Base-by-base conservation (phyloP, 2,113 vertebrate genomes). In the Hassar affinis region DNA sequence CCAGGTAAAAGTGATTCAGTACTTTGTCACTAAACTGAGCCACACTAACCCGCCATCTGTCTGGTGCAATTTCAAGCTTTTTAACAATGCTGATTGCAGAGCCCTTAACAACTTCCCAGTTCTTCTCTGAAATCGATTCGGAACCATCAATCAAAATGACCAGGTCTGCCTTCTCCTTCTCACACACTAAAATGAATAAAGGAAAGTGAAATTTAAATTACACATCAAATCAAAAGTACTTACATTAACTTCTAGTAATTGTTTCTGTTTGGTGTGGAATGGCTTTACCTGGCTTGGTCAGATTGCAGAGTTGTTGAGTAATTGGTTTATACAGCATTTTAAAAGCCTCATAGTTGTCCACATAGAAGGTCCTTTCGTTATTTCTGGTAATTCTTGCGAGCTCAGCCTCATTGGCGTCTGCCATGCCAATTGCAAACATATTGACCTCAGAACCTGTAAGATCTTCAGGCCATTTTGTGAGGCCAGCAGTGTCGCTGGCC, bases 61-160 rank as follows among this genome's bases (percentile, higher is more conserved):
- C 86, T 49, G 90, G 1, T 45, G 88, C 82, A 77, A 95, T 88
- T 25, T 88, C 83, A 75, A 96, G 94, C 47, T 86, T 91, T 17
- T 81, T 87, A 2, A 94, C 80, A 0, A 96, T 52, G 0, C 85
- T 87, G 15, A 87, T 86, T 51, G 92, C 92, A 47, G 95, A 95
- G 0, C 76, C 85, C 89, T 95, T 95, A 85, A 95, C 91, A 57
- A 66, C 47, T 25, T 0, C 5, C 85, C 95, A 96, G 78, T 94
- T 91, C 0, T 0, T 0, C 0, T 0, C 0, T 0, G 0, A 0
- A 62, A 97, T 94, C 83, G 92, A 95, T 64, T 78, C 85, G 0
- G 96, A 96, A 74, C 95, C 90, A 51, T 96, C 95, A 0, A 94
- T 54, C 11, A 96, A 87, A 86, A 96, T 91, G 51, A 96, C 92